These are phyloP conservation scores for Diplosoma virens DNA, from an alignment of 23 tunicate genomes.

Conservation along the genomic window DNA sequence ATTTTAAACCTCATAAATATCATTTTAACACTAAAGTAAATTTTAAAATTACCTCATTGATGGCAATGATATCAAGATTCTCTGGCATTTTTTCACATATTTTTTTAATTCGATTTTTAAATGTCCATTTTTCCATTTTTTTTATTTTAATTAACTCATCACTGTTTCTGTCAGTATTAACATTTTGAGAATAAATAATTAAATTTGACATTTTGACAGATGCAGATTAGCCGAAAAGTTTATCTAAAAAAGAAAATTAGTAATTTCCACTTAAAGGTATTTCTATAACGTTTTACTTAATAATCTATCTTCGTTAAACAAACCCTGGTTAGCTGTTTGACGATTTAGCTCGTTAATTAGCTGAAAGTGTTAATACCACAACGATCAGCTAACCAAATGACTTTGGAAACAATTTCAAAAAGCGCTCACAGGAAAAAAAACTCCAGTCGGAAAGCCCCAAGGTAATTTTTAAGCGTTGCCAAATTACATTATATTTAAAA, in stretches of 20 bases:
- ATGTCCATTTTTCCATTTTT: slow-evolving; percentile 23
- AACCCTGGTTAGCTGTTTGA: too few relatives aligned
- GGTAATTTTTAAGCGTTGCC: too few relatives aligned
- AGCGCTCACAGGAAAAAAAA: too few relatives aligned
- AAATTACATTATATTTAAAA: too few relatives aligned
- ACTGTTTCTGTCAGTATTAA: slow-evolving; percentile 49
- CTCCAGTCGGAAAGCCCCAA: too few relatives aligned
- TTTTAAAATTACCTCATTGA: slow-evolving; percentile 30
- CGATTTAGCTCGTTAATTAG: too few relatives aligned
- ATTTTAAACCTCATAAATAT: too few relatives aligned
- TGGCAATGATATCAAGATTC: slow-evolving; percentile 25
- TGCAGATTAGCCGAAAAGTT: not conserved
- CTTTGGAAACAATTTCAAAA: too few relatives aligned
- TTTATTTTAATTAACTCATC: not conserved
- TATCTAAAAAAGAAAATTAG: not conserved
- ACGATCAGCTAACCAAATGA: too few relatives aligned
- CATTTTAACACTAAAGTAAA: not conserved
- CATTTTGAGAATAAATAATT: slow-evolving; percentile 53
- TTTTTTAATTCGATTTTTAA: slow-evolving; percentile 4
- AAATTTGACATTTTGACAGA: not conserved
- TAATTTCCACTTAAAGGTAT: not conserved
- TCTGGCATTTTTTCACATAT: not conserved
- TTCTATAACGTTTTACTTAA: not conserved
- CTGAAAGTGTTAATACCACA: too few relatives aligned
- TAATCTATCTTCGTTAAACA: too few relatives aligned